Evolutionary conservation across 1,140 invertebrate genomes (phyloP).

Genomic region (Drosophila truncata): DNA sequence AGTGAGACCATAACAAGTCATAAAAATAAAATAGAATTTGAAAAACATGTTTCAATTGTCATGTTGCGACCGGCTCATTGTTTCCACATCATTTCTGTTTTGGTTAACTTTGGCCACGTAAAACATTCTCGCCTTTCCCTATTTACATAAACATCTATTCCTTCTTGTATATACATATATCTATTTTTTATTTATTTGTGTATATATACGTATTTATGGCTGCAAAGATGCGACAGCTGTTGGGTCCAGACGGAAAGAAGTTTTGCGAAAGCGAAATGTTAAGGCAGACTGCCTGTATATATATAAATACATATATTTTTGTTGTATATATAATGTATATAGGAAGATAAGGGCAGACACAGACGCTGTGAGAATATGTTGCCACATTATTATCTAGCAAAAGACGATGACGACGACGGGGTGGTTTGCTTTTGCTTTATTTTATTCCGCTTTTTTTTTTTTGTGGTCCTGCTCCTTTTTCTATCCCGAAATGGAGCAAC

Average conservation of each 20-base stretch:
- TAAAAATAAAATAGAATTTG: constrained; percentile 44
- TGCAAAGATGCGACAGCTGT: constrained; percentile 52
- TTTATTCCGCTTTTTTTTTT: constrained; percentile 11
- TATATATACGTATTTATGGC: constrained; percentile 54
- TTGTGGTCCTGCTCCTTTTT: constrained; percentile 21
- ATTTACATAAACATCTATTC: constrained; percentile 57
- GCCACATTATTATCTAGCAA: constrained; percentile 80
- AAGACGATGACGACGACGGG: constrained; percentile 15
- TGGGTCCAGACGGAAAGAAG: constrained; percentile 46
- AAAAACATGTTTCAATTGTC: constrained; percentile 55
- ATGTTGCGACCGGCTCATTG: constrained; percentile 44
- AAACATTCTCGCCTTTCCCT: constrained; percentile 40
- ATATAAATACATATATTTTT: constrained; percentile 11
- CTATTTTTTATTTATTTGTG: constrained; percentile 43
- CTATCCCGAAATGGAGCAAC: constrained; percentile 52
- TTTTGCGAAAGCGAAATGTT: constrained; percentile 54
- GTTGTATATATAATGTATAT: constrained; percentile 17
- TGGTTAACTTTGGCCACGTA: constrained; percentile 44
- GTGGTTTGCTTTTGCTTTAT: constrained; percentile 34
- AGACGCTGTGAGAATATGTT: constrained; percentile 80
- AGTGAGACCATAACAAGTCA: constrained; percentile 13
- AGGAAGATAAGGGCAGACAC: constrained; percentile 70
- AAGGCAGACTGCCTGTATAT: constrained; percentile 56
- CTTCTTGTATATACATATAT: constrained; percentile 19
- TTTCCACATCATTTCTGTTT: constrained; percentile 61